These are phyloP conservation scores for Syngnathus rostellatus DNA, from an alignment of 2,797 vertebrate genomes.

Conservation along the genomic window DNA sequence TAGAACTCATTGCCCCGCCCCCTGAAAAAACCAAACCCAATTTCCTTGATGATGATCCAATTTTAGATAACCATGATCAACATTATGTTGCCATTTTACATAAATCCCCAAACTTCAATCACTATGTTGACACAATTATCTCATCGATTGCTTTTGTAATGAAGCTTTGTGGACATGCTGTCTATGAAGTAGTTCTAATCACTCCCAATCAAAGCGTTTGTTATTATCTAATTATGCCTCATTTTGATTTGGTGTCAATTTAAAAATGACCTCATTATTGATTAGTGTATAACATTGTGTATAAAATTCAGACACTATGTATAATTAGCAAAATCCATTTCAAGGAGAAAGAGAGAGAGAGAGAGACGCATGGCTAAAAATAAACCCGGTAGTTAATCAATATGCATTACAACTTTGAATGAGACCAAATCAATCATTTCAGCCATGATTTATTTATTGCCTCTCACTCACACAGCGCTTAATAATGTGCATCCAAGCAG, in stretches of 20 bases:
- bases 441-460: conserved; percentile 21
- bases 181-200: background rate
- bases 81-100: background rate
- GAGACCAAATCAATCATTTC: conserved; percentile 24
- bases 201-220: background rate
- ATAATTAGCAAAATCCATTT: background rate
- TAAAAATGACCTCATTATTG: background rate
- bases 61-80: background rate
- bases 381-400: conserved; percentile 20
- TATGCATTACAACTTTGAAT: conserved; percentile 20
- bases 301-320: background rate
- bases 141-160: background rate
- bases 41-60: background rate
- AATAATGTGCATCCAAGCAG: conserved; percentile 8
- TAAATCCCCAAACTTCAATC: background rate
- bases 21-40: background rate
- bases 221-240: background rate
- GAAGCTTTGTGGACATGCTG: background rate
- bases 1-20: too few relatives aligned
- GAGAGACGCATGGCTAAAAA: background rate
- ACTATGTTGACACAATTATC: background rate
- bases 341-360: background rate
- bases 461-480: conserved; percentile 6
- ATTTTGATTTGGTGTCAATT: background rate
- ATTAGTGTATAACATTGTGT: background rate